phyloP scores from a whole-genome alignment of 2,888 invertebrate genomes.

The Phytoseiulus persimilis region DNA sequence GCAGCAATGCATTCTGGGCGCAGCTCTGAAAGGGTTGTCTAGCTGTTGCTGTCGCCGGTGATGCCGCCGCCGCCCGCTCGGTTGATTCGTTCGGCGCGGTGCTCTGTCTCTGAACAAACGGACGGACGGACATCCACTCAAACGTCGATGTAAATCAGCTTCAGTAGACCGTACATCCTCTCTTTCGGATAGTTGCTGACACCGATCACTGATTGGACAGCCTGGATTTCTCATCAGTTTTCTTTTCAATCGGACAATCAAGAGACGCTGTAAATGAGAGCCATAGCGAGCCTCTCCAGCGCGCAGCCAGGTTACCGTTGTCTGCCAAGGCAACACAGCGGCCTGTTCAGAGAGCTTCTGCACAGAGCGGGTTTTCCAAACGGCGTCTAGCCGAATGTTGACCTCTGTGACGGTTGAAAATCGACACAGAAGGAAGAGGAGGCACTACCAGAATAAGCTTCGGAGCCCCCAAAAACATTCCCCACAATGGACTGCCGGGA shows the following conservation, averaged over 20 bases:
- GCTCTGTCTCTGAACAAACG: background rate
- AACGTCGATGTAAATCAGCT: background rate
- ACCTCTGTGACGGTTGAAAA: background rate
- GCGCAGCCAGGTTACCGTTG: background rate
- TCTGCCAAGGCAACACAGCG: background rate
- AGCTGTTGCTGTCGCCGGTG: background rate
- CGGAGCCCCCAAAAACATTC: background rate
- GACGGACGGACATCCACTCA: background rate
- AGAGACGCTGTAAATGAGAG: background rate
- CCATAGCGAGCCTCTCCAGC: background rate
- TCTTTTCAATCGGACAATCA: background rate
- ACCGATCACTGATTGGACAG: background rate
- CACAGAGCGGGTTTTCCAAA: background rate
- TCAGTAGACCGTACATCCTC: background rate
- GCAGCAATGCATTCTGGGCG: background rate
- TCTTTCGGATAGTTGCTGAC: background rate
- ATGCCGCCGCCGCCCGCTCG: background rate
- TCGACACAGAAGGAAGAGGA: background rate
- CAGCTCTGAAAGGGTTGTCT: conserved; percentile 5
- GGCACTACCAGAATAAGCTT: background rate
- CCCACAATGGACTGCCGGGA: background rate
- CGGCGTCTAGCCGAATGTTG: background rate
- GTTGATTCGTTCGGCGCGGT: background rate
- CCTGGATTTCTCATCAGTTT: background rate
- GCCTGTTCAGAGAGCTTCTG: background rate